Percentiles rank a stretch among this genome's conserved stretches.
phyloP scores from a whole-genome alignment of 2,113 vertebrate genomes.

The Menura novaehollandiae region DNA sequence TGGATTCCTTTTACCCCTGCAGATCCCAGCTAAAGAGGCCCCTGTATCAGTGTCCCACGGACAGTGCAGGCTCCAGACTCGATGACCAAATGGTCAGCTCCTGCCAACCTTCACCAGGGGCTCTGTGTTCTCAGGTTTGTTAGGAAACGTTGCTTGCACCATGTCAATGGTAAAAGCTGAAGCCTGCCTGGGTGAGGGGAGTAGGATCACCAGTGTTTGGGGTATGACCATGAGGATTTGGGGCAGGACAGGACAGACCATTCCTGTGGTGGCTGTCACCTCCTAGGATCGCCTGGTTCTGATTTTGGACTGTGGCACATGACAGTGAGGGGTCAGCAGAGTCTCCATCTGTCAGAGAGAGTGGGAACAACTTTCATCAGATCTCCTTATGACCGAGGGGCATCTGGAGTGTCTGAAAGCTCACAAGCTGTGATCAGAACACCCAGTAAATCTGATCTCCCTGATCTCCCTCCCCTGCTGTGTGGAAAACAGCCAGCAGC shows the following conservation, averaged over 20 bases:
- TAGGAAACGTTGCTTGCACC: fast-evolving
- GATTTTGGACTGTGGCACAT: background rate
- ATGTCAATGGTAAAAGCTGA: fast-evolving
- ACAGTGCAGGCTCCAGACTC: fast-evolving
- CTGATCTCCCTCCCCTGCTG: background rate
- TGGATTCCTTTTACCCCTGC: fast-evolving
- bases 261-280: no score
- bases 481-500: background rate
- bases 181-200: background rate
- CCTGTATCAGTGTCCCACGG: fast-evolving
- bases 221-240: background rate
- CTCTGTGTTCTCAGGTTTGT: fast-evolving
- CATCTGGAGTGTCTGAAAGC: background rate
- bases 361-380: background rate
- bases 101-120: fast-evolving
- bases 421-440: background rate
- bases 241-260: background rate
- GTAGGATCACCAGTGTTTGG: background rate
- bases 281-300: background rate
- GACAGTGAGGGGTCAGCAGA: no score
- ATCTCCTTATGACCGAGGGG: no score
- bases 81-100: background rate
- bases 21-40: background rate
- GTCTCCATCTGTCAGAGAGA: no score
- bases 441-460: background rate